phyloP scores from a whole-genome alignment of 2,113 vertebrate genomes.

The Nibea coibor region DNA sequence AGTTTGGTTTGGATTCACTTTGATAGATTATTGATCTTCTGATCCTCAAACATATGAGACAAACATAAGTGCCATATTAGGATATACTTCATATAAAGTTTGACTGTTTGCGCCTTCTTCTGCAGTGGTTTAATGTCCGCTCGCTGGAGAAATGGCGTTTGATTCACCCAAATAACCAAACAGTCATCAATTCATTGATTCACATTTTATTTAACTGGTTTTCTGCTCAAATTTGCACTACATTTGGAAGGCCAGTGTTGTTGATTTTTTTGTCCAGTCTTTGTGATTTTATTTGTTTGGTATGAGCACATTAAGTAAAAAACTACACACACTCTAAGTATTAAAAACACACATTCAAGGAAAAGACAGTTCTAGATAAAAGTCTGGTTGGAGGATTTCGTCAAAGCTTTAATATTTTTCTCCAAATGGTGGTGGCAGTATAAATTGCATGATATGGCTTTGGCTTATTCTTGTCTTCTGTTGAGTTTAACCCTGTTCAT shows the following conservation, averaged over 20 bases:
- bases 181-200: background rate
- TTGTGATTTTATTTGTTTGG: background rate
- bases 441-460: conserved; percentile 26
- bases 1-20: background rate
- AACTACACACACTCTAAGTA: background rate
- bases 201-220: background rate
- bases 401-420: background rate
- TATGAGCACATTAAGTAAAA: background rate
- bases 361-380: background rate
- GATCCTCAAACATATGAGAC: background rate
- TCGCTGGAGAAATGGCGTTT: background rate
- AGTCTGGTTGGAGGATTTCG: background rate
- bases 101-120: background rate
- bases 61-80: background rate
- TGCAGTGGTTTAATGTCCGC: background rate
- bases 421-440: background rate
- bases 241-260: background rate
- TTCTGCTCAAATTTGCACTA: background rate
- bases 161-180: background rate
- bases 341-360: background rate
- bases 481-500: conserved; percentile 1
- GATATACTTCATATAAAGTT: background rate
- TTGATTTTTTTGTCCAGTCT: no score
- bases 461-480: background rate
- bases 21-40: background rate